Base-by-base conservation (phyloP, 37 sponge, comb jelly and placozoan species). In the Diacarnus erythraeanus region DNA sequence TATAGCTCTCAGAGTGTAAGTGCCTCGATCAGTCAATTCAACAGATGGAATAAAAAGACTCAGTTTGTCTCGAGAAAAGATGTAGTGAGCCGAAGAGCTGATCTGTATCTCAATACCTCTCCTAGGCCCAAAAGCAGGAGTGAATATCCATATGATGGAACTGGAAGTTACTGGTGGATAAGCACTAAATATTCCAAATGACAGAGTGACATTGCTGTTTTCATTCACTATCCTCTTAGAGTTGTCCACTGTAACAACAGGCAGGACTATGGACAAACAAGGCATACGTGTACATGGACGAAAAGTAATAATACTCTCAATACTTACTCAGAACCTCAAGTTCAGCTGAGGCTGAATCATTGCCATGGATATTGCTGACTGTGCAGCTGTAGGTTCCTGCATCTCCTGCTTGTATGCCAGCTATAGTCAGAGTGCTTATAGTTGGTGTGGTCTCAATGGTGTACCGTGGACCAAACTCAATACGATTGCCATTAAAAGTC, bases 381-480 rank as follows among this genome's bases (percentile, higher is more conserved):
- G 29, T 75, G 35, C 75, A 75, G 36, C 37, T 57, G 38, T 75
- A 75, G 38, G 47, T 35, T 3, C 75, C 75, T 51, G 47, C 75
- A 47, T 75, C 75, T 2, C 1, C 36, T 12, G 5, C 36, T 26
- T 25, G n/a, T 57, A 75, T 29, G 21, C 29, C 56, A 15, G 17
- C 8, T 2, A 75, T 31, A 6, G 59, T 54, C 34, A 75, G 59
- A 3, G 23, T 27, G 36, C 38, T 58, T 26, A 75, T 57, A 47
- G 58, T 21, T 2, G 38, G 21, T 36, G 69, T 69, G 30, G 3
- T 36, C 69, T 25, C 21, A 29, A 75, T 75, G 59, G 5, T 57
- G 35, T 75, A 75, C 59, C 54, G 56, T 2, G 3, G 8, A 8
- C 75, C 38, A 15, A 10, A 15, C 36, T 18, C 17, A 37, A 75